These are phyloP conservation scores for Cerceris rybyensis DNA, from an alignment of 2,888 invertebrate genomes.

Conservation along the genomic window DNA sequence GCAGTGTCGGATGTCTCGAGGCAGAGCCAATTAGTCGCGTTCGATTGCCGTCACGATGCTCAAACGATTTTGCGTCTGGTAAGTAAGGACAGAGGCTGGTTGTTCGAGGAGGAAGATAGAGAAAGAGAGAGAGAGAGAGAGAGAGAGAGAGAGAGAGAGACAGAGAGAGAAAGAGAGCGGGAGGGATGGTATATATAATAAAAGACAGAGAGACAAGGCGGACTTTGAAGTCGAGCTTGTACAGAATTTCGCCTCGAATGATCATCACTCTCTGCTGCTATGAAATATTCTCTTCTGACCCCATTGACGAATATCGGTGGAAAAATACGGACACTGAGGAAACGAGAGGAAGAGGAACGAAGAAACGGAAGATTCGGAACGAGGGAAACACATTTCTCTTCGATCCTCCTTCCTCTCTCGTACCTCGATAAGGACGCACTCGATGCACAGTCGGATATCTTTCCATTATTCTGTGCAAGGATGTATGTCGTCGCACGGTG, in stretches of 20 bases:
- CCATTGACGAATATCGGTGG: conserved; percentile 19
- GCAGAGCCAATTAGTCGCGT: conserved; percentile 37
- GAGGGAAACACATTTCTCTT: conserved; percentile 17
- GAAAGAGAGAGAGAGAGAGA: conserved; percentile 13
- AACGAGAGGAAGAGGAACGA: conserved; percentile 34
- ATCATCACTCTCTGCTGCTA: conserved; percentile 13
- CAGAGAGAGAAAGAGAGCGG: conserved; percentile 6
- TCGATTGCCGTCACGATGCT: conserved; percentile 38
- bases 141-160: conserved; percentile 6
- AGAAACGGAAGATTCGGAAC: conserved; percentile 20
- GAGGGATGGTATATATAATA: too few relatives aligned
- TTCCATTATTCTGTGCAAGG: conserved; percentile 44
- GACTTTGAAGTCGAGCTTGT: conserved; percentile 12
- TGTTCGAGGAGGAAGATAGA: conserved; percentile 20
- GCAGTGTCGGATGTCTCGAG: conserved; percentile 1
- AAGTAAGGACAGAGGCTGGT: conserved; percentile 38
- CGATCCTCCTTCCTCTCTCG: conserved; percentile 34
- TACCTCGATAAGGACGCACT: conserved; percentile 36
- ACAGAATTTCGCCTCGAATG: conserved; percentile 18
- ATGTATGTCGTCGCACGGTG: conserved; percentile 35
- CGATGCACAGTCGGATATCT: conserved; percentile 41
- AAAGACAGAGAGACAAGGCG: conserved; percentile 6
- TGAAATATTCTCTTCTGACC: conserved; percentile 35
- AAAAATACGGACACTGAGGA: conserved; percentile 9
- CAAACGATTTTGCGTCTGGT: conserved; percentile 44